phyloP scores from a whole-genome alignment of 2,888 invertebrate genomes.

The Watsonalla binaria region DNA sequence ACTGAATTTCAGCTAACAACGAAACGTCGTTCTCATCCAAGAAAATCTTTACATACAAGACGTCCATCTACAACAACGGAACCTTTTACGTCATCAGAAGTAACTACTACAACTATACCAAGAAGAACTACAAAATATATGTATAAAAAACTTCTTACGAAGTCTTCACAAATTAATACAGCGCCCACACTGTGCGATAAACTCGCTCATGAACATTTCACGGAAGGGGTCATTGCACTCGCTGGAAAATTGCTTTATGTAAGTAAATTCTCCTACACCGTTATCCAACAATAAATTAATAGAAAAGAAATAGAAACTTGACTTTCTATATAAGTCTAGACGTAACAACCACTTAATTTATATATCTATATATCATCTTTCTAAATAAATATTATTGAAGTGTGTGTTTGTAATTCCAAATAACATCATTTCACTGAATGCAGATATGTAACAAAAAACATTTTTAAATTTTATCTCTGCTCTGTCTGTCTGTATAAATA shows the following conservation, averaged over 20 bases:
- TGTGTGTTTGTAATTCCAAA: too few relatives aligned
- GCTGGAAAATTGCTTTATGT: slow-evolving; percentile 8
- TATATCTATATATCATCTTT: too few relatives aligned
- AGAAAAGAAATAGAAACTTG: too few relatives aligned
- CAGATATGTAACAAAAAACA: too few relatives aligned
- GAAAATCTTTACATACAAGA: too few relatives aligned
- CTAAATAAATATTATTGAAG: too few relatives aligned
- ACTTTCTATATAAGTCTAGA: not conserved
- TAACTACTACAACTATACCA: not conserved
- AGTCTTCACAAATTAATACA: not conserved
- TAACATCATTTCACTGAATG: too few relatives aligned
- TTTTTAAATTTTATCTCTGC: too few relatives aligned
- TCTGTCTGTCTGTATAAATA: too few relatives aligned
- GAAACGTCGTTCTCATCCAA: not conserved
- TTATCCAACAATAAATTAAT: too few relatives aligned
- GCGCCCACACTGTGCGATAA: not conserved
- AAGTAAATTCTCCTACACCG: not conserved
- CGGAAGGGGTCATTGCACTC: slow-evolving; percentile 1
- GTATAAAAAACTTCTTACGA: not conserved
- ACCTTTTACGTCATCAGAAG: not conserved
- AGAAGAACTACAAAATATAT: too few relatives aligned
- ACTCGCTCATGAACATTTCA: not conserved
- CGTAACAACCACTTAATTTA: not conserved
- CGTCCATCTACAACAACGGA: not conserved
- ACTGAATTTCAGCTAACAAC: not conserved